A percentile compares a stretch with the other conserved stretches of the same genome.
These are phyloP conservation scores for Leptura quadrifasciata DNA, from an alignment of 2,888 invertebrate genomes.

Conservation along the genomic window DNA sequence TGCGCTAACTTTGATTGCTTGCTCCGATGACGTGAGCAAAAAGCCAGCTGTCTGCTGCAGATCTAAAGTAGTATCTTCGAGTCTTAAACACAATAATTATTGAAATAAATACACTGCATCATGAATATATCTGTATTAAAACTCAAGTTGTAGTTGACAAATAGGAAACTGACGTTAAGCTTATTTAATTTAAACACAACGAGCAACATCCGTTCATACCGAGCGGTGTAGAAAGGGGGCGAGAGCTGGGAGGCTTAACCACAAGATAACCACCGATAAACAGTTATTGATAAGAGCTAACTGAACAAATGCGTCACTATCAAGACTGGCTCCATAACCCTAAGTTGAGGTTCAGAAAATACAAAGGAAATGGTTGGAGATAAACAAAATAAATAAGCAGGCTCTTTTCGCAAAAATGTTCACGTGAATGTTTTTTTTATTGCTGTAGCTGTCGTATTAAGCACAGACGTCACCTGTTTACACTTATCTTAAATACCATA, in stretches of 20 bases:
- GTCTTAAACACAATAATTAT: background rate
- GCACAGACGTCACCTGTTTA: background rate
- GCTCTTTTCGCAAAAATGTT: background rate
- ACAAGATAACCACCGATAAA: constrained; percentile 50
- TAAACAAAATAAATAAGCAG: constrained; percentile 30
- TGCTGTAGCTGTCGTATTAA: background rate
- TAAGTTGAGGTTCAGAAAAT: constrained; percentile 45
- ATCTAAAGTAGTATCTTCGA: background rate
- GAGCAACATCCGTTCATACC: constrained; percentile 42
- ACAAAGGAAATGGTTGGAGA: constrained; percentile 45
- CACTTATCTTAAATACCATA: background rate
- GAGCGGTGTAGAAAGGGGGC: constrained; percentile 28
- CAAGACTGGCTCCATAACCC: constrained; percentile 39
- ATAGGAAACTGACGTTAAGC: constrained; percentile 44
- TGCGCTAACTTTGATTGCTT: too few species aligned
- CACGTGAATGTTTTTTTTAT: background rate
- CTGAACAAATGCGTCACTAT: constrained; percentile 38
- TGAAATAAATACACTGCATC: constrained; percentile 1
- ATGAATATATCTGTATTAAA: constrained; percentile 27
- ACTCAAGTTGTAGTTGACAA: constrained; percentile 26
- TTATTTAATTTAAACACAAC: constrained; percentile 46
- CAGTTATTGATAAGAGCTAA: constrained; percentile 44
- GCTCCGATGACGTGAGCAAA: too few species aligned
- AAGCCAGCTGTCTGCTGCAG: too few species aligned
- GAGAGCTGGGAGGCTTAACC: constrained; percentile 32